These are phyloP conservation scores for Fratercula arctica DNA, from an alignment of 2,797 vertebrate species.

Conservation along the genomic window DNA sequence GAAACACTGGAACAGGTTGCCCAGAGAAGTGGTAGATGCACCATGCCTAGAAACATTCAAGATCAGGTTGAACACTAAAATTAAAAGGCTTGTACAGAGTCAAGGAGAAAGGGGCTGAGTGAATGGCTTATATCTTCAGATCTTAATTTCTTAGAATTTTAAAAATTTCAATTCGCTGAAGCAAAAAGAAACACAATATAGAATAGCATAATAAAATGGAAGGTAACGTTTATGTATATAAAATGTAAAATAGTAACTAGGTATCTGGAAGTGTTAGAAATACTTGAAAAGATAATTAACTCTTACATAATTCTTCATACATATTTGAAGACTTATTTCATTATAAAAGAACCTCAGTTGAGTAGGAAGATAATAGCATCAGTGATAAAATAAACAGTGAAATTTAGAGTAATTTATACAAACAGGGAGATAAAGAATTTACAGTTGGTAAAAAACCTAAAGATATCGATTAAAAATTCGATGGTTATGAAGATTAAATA, in stretches of 20 bases:
- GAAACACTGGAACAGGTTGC: not conserved
- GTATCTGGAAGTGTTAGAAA: not conserved
- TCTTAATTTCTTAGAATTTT: not conserved
- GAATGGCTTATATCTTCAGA: not conserved
- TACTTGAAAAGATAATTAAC: not conserved
- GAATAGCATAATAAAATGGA: not conserved
- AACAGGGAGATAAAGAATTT: not conserved
- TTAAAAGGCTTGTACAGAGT: not conserved
- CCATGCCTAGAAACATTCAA: not conserved
- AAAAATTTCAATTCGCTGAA: not conserved
- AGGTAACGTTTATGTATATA: not conserved
- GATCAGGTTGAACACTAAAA: not conserved
- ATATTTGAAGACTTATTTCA: not conserved
- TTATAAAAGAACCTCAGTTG: not conserved
- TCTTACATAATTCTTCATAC: not conserved
- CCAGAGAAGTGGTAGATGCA: not conserved
- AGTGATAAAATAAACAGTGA: not conserved
- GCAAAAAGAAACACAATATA: not conserved
- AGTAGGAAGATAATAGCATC: not conserved
- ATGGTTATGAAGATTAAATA: not conserved
- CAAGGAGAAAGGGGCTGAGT: not conserved
- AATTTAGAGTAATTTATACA: not conserved
- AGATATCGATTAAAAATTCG: not conserved
- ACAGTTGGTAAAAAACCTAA: not conserved
- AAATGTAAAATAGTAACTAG: not conserved